Evolutionary conservation across 2,888 invertebrate species (phyloP).

Genomic region (Nomada flava): DNA sequence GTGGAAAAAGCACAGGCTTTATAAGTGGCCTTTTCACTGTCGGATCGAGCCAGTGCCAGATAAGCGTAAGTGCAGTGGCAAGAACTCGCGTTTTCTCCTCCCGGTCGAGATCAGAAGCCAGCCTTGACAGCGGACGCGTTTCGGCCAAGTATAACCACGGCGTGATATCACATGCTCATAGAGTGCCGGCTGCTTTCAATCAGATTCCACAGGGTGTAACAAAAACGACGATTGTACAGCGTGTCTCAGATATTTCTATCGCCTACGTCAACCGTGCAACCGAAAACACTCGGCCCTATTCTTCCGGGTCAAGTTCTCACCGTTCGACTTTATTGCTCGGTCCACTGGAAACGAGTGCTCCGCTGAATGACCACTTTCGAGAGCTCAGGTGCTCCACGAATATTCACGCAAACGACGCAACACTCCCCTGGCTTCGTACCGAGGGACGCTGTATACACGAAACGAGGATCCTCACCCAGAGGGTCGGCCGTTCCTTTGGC

Average conservation of each 20-base stretch:
- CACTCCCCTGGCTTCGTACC: too few species aligned
- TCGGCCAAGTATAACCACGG: background rate
- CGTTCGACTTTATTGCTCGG: background rate
- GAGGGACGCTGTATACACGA: background rate
- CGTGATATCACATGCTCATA: background rate
- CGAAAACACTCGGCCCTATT: background rate
- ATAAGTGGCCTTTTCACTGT: constrained; percentile 19
- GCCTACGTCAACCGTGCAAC: background rate
- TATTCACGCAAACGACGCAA: background rate
- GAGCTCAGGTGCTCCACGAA: background rate
- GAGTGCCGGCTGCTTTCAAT: background rate
- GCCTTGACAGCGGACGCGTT: constrained; percentile 11
- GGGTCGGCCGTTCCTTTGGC: constrained; percentile 18
- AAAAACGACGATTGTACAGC: constrained; percentile 14
- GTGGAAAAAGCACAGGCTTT: constrained; percentile 18
- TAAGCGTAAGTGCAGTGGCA: constrained; percentile 47
- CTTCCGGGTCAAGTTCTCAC: background rate
- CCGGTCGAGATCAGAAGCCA: constrained; percentile 32
- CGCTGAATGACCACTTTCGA: background rate
- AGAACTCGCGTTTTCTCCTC: constrained; percentile 9
- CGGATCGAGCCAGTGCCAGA: constrained; percentile 6
- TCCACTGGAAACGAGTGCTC: background rate
- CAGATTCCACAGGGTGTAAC: background rate
- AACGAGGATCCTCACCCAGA: background rate
- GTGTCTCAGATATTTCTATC: background rate